phyloP scores from a whole-genome alignment of 37 sponge, comb jelly and placozoan species.

The Mnemiopsis leidyi region DNA sequence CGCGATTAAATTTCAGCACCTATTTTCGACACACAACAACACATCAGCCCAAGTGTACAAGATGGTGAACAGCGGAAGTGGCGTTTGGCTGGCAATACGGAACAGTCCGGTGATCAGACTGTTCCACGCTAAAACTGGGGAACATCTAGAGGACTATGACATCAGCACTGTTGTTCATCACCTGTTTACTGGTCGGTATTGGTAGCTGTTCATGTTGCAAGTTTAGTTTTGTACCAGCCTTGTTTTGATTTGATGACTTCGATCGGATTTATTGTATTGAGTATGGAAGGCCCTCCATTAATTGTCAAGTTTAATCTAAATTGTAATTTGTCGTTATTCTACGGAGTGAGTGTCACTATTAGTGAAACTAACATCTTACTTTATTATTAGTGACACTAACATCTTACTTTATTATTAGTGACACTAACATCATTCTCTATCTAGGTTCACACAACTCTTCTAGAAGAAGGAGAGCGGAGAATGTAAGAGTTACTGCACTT shows the following conservation, averaged over 20 bases:
- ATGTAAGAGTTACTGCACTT: conserved; percentile 55
- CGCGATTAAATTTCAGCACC: neutral
- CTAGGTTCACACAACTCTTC: neutral
- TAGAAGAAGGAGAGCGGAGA: conserved; percentile 22
- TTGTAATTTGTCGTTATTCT: too few species aligned
- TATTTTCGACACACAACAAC: conserved; percentile 65
- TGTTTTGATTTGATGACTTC: too few species aligned
- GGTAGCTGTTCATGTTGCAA: neutral
- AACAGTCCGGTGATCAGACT: conserved; percentile 61
- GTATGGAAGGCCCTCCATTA: too few species aligned
- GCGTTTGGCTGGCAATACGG: conserved; percentile 63
- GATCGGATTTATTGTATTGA: too few species aligned
- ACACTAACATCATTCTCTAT: neutral
- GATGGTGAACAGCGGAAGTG: conserved; percentile 62
- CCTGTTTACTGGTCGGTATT: conserved; percentile 29
- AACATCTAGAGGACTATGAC: conserved; percentile 58
- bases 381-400: too few species aligned
- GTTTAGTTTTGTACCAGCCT: too few species aligned
- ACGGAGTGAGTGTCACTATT: too few species aligned
- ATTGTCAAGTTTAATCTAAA: too few species aligned
- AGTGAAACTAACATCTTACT: too few species aligned
- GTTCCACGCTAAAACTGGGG: conserved; percentile 62
- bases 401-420: too few species aligned
- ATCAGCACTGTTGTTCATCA: conserved; percentile 64
- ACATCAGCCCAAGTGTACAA: conserved; percentile 62